Evolutionary conservation across 2,113 vertebrate genomes (phyloP).

Genomic region (Corydoras maculifer): DNA sequence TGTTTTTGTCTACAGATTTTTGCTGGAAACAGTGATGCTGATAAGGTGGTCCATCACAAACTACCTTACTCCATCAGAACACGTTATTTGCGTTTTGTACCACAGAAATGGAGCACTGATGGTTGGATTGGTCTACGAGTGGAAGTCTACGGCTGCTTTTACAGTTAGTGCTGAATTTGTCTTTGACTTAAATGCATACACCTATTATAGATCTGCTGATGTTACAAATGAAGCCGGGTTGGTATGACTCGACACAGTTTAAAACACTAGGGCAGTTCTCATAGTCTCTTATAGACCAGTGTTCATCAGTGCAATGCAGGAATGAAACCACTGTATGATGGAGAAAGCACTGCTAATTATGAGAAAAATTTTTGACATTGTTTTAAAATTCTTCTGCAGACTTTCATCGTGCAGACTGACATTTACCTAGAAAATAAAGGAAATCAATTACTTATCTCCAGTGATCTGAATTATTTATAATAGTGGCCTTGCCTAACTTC

Average conservation of each 20-base stretch:
- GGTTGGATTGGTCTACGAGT: slow-evolving; percentile 74
- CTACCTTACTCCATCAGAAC: slow-evolving; percentile 69
- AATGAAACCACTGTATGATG: background rate
- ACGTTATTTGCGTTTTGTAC: slow-evolving; percentile 74
- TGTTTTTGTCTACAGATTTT: slow-evolving; percentile 59
- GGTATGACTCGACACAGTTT: background rate
- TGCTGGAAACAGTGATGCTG: slow-evolving; percentile 73
- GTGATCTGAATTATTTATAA: slow-evolving; percentile 40
- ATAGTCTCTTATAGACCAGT: background rate
- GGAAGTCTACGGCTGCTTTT: slow-evolving; percentile 77
- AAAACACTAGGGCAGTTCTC: background rate
- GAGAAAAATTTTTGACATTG: background rate
- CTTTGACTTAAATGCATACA: background rate
- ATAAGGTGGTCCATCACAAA: slow-evolving; percentile 73
- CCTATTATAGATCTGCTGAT: background rate
- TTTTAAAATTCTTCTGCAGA: slow-evolving; percentile 1
- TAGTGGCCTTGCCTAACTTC: slow-evolving; percentile 1
- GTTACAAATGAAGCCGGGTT: background rate
- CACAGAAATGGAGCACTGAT: slow-evolving; percentile 65
- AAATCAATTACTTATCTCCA: slow-evolving; percentile 35
- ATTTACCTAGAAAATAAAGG: slow-evolving; percentile 19
- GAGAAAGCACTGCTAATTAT: background rate
- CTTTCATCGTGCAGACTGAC: slow-evolving; percentile 19
- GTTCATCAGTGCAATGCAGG: background rate
- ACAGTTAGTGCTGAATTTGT: slow-evolving; percentile 68